phyloP scores from a whole-genome alignment of 1,140 invertebrate species.

The Pseudomyrmex gracilis region DNA sequence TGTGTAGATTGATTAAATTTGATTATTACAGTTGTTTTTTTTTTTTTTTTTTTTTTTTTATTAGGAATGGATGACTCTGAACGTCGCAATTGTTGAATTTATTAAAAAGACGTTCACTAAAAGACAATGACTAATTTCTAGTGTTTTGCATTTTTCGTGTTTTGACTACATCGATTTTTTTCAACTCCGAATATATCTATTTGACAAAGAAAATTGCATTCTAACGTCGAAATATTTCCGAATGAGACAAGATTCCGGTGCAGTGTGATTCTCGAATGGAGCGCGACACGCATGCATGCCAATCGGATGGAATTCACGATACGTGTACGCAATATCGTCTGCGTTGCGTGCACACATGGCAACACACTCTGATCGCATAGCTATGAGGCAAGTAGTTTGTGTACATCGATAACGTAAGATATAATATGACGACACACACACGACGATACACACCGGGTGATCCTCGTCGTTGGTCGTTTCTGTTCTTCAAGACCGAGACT shows the following conservation, averaged over 20 bases:
- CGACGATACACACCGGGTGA: neutral
- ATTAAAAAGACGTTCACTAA: no score
- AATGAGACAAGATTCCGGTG: slow-evolving; percentile 7
- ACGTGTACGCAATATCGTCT: slow-evolving; percentile 55
- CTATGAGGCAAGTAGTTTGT: slow-evolving; percentile 11
- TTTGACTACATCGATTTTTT: neutral
- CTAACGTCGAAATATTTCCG: slow-evolving; percentile 17
- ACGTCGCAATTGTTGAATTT: no score
- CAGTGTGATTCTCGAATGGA: slow-evolving; percentile 30
- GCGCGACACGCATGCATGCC: slow-evolving; percentile 35
- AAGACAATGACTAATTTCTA: no score
- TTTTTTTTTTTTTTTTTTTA: no score
- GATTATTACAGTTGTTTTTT: no score
- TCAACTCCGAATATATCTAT: neutral
- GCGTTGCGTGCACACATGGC: slow-evolving; percentile 29
- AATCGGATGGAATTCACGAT: slow-evolving; percentile 62
- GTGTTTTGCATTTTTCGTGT: no score
- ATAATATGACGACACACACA: slow-evolving; percentile 9
- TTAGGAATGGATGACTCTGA: no score
- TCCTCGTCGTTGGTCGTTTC: neutral
- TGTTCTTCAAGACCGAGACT: neutral
- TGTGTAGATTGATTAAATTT: no score
- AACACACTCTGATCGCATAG: slow-evolving; percentile 29
- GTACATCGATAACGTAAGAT: slow-evolving; percentile 18
- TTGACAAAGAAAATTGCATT: neutral